Evolutionary conservation across 2,113 vertebrate species (phyloP).

Genomic region (Aix galericulata): DNA sequence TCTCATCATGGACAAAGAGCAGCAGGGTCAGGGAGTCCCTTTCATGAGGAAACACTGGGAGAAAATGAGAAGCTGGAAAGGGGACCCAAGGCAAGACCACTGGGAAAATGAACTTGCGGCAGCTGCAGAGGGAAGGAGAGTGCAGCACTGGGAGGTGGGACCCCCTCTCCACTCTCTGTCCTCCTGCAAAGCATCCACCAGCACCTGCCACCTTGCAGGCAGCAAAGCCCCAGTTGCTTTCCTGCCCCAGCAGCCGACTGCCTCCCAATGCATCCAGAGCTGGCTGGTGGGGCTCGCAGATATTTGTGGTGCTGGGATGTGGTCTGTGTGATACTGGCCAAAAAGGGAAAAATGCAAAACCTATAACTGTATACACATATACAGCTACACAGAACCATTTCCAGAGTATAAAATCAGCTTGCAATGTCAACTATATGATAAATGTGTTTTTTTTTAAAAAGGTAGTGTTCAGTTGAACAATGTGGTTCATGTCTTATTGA

Average conservation of each 20-base stretch:
- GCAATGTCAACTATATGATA: background rate
- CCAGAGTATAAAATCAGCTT: background rate
- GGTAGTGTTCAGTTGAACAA: background rate
- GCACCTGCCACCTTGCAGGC: background rate
- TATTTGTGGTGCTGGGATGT: background rate
- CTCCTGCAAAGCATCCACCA: background rate
- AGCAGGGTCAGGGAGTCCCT: background rate
- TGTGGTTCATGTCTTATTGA: background rate
- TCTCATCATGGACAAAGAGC: background rate
- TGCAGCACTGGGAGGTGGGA: background rate
- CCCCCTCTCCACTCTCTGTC: background rate
- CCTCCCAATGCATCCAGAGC: background rate
- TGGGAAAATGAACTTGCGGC: background rate
- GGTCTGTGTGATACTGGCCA: background rate
- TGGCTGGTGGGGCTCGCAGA: rapidly evolving
- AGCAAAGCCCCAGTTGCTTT: background rate
- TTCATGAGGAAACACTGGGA: rapidly evolving
- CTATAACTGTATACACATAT: rapidly evolving
- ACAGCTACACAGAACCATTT: background rate
- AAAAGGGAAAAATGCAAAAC: background rate
- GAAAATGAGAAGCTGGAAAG: background rate
- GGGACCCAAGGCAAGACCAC: background rate
- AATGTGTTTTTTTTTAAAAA: background rate
- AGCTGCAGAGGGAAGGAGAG: background rate
- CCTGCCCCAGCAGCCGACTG: background rate